phyloP scores from a whole-genome alignment of 2,797 vertebrate genomes.

The Acipenser ruthenus region DNA sequence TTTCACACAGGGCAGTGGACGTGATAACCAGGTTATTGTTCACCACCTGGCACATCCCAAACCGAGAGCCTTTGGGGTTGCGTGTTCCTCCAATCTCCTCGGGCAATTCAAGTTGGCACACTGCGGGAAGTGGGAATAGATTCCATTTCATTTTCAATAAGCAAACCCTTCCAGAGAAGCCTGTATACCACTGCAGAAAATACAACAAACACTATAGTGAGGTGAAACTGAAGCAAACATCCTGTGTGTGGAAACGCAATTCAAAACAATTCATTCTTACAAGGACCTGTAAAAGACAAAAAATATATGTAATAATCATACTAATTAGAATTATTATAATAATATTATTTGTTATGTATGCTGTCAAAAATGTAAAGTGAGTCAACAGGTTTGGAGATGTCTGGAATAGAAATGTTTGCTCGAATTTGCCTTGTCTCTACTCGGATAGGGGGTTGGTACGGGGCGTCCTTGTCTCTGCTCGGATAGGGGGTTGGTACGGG shows the following conservation, averaged over 20 bases:
- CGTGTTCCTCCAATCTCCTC: background rate
- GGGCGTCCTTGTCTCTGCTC: no score
- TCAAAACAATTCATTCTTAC: background rate
- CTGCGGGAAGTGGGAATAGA: background rate
- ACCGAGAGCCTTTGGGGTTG: background rate
- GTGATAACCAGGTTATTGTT: background rate
- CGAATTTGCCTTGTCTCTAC: no score
- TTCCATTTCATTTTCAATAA: background rate
- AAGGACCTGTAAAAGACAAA: background rate
- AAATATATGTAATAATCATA: no score
- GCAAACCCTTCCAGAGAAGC: background rate
- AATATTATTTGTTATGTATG: no score
- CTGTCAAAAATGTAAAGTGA: no score
- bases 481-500: no score
- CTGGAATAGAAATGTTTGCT: no score
- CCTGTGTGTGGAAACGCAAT: background rate
- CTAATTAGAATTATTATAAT: no score
- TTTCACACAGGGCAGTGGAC: background rate
- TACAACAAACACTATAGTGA: background rate
- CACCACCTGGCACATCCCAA: slow-evolving; percentile 4
- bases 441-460: no score
- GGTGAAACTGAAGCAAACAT: background rate
- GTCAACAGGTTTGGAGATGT: no score
- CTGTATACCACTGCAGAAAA: background rate
- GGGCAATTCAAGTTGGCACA: background rate